phyloP scores from a whole-genome alignment of 2,888 invertebrate genomes.

The Euplagia quadripunctaria region DNA sequence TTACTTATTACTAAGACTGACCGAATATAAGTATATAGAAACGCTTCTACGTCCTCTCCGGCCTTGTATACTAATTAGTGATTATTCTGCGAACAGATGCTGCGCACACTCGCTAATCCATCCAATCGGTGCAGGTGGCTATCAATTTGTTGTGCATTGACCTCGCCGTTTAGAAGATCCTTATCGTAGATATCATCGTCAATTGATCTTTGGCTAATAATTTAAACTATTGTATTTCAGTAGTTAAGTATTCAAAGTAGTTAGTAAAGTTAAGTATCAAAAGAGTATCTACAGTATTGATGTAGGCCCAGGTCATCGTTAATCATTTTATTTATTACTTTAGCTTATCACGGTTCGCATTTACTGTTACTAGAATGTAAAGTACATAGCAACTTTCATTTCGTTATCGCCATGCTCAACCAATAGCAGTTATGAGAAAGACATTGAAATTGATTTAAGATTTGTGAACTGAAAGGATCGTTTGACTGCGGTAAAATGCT shows the following conservation, averaged over 20 bases:
- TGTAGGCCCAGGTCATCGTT: conserved; percentile 31
- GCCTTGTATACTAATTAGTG: conserved; percentile 52
- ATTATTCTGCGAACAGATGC: conserved; percentile 54
- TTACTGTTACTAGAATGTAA: conserved; percentile 20
- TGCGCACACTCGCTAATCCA: conserved; percentile 49
- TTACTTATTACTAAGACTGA: not conserved
- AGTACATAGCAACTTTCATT: conserved; percentile 56
- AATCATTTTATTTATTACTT: conserved; percentile 27
- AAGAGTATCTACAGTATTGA: conserved; percentile 8
- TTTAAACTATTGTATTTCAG: conserved; percentile 33
- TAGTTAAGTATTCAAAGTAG: conserved; percentile 6
- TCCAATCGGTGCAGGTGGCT: conserved; percentile 52
- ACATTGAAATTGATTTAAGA: conserved; percentile 44
- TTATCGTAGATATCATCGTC: conserved; percentile 33
- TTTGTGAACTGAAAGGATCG: conserved; percentile 42
- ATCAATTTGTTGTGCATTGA: conserved; percentile 53
- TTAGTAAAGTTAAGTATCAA: too few relatives aligned
- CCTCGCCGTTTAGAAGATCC: conserved; percentile 40
- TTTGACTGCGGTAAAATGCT: conserved; percentile 40
- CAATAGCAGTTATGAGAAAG: conserved; percentile 44
- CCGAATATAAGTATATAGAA: not conserved
- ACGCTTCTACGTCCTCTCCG: conserved; percentile 9
- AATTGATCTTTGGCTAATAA: conserved; percentile 41
- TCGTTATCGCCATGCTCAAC: conserved; percentile 48
- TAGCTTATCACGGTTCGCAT: conserved; percentile 12